Percentiles rank a stretch among this genome's conserved stretches.
Evolutionary conservation across 1,140 invertebrate species (phyloP).

Genomic region (Zaprionus ornatus): DNA sequence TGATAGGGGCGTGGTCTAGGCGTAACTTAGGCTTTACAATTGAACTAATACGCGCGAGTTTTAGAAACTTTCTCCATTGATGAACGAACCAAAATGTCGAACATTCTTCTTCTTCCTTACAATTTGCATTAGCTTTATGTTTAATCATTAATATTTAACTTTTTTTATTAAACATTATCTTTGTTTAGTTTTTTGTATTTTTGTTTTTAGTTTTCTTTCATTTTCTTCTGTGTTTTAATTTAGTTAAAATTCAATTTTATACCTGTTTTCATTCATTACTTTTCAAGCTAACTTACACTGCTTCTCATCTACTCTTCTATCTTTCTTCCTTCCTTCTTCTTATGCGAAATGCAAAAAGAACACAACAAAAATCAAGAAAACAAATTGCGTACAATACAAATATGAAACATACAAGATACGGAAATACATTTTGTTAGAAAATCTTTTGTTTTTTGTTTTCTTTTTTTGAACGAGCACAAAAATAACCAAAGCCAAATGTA

Average conservation of each 20-base stretch:
- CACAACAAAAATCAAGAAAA: constrained; percentile 37
- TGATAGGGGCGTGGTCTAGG: constrained; percentile 55
- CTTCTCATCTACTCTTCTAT: not conserved
- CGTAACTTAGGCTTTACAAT: constrained; percentile 70
- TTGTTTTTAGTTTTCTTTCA: constrained; percentile 19
- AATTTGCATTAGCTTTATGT: not conserved
- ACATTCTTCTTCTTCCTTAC: not conserved
- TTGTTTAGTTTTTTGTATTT: constrained; percentile 23
- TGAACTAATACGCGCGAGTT: constrained; percentile 75
- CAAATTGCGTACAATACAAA: constrained; percentile 15
- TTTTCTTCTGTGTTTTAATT: constrained; percentile 37
- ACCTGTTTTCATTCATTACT: constrained; percentile 55
- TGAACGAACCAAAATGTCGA: constrained; percentile 41
- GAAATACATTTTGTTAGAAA: constrained; percentile 12
- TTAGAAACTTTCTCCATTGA: constrained; percentile 62
- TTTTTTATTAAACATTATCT: constrained; percentile 6
- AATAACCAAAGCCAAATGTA: constrained; percentile 47
- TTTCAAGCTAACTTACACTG: constrained; percentile 51
- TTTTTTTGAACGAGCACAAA: constrained; percentile 27
- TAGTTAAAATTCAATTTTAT: constrained; percentile 67
- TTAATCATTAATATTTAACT: not conserved
- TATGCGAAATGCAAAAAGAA: constrained; percentile 29
- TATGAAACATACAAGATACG: not conserved
- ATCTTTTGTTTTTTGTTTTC: constrained; percentile 21
- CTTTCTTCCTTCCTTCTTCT: constrained; percentile 4